These are phyloP conservation scores for Anastatus disparis DNA, from an alignment of 1,140 invertebrate genomes.

Conservation along the genomic window DNA sequence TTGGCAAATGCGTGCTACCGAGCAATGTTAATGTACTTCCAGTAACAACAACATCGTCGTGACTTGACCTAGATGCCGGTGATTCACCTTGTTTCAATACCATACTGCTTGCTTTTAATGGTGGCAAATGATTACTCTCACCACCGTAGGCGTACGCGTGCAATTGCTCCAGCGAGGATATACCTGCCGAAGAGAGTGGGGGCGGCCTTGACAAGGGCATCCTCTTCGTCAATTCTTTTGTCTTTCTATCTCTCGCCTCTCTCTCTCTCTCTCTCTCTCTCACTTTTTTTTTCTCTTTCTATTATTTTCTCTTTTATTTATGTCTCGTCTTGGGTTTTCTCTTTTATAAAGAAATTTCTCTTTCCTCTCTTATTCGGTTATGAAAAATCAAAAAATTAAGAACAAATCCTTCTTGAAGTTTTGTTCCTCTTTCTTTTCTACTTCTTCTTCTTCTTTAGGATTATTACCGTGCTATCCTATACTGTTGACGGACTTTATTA, in stretches of 20 bases:
- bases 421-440: no score
- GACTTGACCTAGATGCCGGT: not conserved
- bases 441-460: no score
- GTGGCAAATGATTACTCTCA: constrained; percentile 61
- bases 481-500: no score
- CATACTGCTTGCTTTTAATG: constrained; percentile 55
- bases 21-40: no score
- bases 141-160: constrained; percentile 58
- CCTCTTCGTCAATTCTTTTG: constrained; percentile 20
- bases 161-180: constrained; percentile 49
- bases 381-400: no score
- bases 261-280: constrained; percentile 7
- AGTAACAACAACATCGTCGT: not conserved
- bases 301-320: no score
- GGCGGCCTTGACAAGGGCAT: constrained; percentile 62
- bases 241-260: constrained; percentile 13
- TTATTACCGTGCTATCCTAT: no score
- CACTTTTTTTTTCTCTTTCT: no score
- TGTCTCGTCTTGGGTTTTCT: no score
- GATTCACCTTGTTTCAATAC: not conserved
- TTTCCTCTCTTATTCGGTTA: no score
- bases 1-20: constrained; percentile 46
- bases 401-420: no score
- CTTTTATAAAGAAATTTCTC: no score
- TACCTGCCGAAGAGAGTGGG: constrained; percentile 54